A percentile compares a stretch with the other conserved stretches of the same genome.
phyloP scores from a whole-genome alignment of 2,888 invertebrate species.

The Scaptomyza cyrtandrae region DNA sequence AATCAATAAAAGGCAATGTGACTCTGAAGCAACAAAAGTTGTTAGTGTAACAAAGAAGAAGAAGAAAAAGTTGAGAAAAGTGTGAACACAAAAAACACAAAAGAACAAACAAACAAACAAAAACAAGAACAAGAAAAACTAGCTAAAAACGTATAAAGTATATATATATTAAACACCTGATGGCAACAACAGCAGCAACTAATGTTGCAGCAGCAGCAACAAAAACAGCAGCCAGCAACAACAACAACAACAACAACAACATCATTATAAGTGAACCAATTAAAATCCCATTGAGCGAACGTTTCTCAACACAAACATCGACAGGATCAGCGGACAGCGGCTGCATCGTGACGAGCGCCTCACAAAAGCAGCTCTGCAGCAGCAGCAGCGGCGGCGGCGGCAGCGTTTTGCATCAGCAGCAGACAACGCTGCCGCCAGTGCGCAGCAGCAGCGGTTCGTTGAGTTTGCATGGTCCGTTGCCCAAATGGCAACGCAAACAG shows the following conservation, averaged over 20 bases:
- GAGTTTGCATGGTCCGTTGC: slow-evolving; percentile 71
- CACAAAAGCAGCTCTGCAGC: slow-evolving; percentile 71
- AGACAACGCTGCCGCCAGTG: slow-evolving; percentile 65
- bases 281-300: slow-evolving; percentile 81
- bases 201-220: slow-evolving; percentile 48
- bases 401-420: slow-evolving; percentile 70
- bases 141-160: slow-evolving; percentile 2
- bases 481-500: slow-evolving; percentile 69
- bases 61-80: slow-evolving; percentile 19
- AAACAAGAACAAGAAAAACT: slow-evolving; percentile 14
- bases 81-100: slow-evolving; percentile 26
- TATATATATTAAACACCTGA: slow-evolving; percentile 68
- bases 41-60: slow-evolving; percentile 11
- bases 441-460: slow-evolving; percentile 81
- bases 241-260: slow-evolving; percentile 36
- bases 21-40: slow-evolving; percentile 58
- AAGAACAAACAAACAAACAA: slow-evolving; percentile 10
- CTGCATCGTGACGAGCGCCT: slow-evolving; percentile 65
- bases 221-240: slow-evolving; percentile 36
- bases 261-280: slow-evolving; percentile 77
- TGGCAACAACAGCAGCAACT: slow-evolving; percentile 74
- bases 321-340: slow-evolving; percentile 83
- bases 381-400: slow-evolving; percentile 76
- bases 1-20: slow-evolving; percentile 74
- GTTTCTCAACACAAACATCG: slow-evolving; percentile 82